Conservation (phyloP, 2,888 invertebrate species). For the Scaeva pyrastri region DNA sequence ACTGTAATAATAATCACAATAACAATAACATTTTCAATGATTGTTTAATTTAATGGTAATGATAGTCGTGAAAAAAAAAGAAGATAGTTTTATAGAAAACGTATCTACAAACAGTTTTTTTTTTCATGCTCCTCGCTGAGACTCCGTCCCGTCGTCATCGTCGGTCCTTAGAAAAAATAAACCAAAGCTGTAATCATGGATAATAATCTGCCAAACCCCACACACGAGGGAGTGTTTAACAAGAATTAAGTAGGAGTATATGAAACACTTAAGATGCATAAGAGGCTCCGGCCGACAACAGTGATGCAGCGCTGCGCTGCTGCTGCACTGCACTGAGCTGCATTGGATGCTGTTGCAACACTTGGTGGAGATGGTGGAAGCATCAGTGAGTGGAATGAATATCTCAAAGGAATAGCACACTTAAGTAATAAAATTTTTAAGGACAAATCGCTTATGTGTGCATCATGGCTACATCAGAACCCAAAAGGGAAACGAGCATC, state of each 20-base stretch:
- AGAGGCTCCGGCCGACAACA: slow-evolving; percentile 3
- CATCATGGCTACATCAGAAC: slow-evolving; percentile 23
- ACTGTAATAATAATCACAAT: slow-evolving; percentile 61
- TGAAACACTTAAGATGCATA: slow-evolving; percentile 54
- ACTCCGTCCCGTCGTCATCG: not conserved
- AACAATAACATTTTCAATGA: slow-evolving; percentile 59
- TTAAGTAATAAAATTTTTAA: slow-evolving; percentile 66
- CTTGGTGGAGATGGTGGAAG: too few species aligned
- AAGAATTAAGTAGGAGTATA: slow-evolving; percentile 48
- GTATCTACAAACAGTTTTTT: not conserved
- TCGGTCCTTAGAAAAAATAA: not conserved
- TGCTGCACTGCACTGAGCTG: not conserved
- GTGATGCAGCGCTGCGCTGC: not conserved
- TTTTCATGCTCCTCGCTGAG: too few species aligned
- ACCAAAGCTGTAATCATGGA: slow-evolving; percentile 14
- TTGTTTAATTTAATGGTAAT: slow-evolving; percentile 12
- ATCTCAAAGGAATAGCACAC: slow-evolving; percentile 35
- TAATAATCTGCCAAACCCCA: slow-evolving; percentile 43
- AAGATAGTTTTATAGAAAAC: slow-evolving; percentile 10
- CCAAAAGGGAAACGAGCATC: slow-evolving; percentile 45
- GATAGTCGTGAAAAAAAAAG: not conserved
- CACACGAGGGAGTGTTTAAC: slow-evolving; percentile 67
- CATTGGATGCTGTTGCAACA: too few species aligned
- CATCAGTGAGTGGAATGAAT: not conserved
- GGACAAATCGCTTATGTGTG: slow-evolving; percentile 60